phyloP scores from a whole-genome alignment of 2,113 vertebrate species.

The Coryphaenoides rupestris region DNA sequence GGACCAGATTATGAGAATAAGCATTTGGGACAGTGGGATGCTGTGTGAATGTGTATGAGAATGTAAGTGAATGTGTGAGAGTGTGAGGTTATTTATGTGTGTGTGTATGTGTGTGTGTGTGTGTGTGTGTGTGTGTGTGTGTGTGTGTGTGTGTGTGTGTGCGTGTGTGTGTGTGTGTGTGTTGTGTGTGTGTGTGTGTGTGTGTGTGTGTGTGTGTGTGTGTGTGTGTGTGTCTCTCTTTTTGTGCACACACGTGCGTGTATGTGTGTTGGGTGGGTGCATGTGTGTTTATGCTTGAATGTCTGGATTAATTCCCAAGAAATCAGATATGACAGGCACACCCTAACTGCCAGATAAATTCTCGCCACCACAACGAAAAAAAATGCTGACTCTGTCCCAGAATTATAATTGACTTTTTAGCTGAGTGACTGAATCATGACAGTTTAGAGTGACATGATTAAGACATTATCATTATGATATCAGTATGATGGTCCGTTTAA shows the following conservation, averaged over 20 bases:
- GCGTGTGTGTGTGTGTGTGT: not conserved
- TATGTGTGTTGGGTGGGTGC: not conserved
- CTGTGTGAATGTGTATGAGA: no score
- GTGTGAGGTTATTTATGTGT: not conserved
- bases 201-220: not conserved
- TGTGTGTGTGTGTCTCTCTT: not conserved
- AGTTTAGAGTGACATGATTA: no score
- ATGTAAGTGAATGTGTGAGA: no score
- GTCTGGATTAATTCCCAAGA: slow-evolving; percentile 19
- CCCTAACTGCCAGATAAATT: slow-evolving; percentile 43
- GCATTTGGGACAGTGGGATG: no score
- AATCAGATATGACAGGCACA: slow-evolving; percentile 42
- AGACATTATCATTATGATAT: no score
- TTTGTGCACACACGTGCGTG: slow-evolving; percentile 68
- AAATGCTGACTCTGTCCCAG: no score
- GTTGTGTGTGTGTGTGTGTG: not conserved
- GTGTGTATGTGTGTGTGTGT: not conserved
- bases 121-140: not conserved
- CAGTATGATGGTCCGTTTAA: no score
- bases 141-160: not conserved
- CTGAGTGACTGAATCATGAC: no score
- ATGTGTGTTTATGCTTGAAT: not conserved
- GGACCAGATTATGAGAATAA: no score
- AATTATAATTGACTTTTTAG: no score
- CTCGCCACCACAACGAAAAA: slow-evolving; percentile 4